These are phyloP conservation scores for Hormaphis cornu DNA, from an alignment of 1,140 invertebrate species.

Conservation along the genomic window DNA sequence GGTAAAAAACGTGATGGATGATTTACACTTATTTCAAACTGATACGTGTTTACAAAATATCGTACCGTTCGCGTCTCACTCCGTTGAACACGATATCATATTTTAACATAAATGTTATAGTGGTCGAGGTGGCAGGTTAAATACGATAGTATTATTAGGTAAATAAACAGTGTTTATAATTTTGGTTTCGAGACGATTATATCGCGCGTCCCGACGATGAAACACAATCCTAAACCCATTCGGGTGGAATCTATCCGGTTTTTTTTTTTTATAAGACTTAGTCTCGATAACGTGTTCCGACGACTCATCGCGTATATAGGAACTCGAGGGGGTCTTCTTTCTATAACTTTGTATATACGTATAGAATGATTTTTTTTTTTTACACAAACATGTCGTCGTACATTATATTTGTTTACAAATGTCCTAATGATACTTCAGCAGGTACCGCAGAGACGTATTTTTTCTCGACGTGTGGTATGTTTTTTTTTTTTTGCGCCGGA, in stretches of 20 bases:
- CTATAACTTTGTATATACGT: neutral
- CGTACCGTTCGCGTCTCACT: neutral
- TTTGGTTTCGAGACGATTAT: neutral
- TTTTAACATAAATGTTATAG: neutral
- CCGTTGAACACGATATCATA: neutral
- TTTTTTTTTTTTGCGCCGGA: neutral
- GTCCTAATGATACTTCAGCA: neutral
- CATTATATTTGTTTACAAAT: neutral
- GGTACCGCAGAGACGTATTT: neutral
- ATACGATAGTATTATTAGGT: neutral
- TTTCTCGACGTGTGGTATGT: neutral
- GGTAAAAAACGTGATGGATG: too few relatives aligned
- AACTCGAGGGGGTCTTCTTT: slow-evolving; percentile 1
- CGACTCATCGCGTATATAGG: neutral
- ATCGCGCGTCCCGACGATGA: neutral
- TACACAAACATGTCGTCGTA: too few relatives aligned
- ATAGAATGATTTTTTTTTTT: too few relatives aligned
- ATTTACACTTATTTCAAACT: too few relatives aligned
- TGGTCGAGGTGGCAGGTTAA: neutral
- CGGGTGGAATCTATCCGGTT: neutral
- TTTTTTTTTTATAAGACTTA: too few relatives aligned
- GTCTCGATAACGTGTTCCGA: neutral
- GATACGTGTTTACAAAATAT: neutral
- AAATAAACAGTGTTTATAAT: neutral
- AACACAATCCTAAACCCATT: slow-evolving; percentile 1